phyloP scores from a whole-genome alignment of 2,113 vertebrate species.

The Dipodomys stephensi region DNA sequence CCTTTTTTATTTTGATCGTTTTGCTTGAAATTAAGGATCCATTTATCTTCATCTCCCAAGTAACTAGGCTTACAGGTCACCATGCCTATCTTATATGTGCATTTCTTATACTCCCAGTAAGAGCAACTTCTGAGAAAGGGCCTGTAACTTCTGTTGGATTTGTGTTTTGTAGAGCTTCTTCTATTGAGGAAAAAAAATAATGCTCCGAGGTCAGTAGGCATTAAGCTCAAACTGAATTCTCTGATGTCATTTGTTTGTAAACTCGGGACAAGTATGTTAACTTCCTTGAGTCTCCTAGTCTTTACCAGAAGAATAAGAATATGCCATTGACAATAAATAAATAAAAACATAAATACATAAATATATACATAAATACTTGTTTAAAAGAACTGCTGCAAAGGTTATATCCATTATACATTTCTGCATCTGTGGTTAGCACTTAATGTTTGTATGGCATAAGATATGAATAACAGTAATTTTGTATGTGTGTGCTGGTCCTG shows the following conservation, averaged over 20 bases:
- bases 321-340: not conserved
- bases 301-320: not conserved
- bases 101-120: not conserved
- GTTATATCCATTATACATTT: not conserved
- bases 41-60: no score
- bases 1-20: no score
- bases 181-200: slow-evolving; percentile 1
- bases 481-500: no score
- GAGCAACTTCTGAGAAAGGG: slow-evolving; percentile 26
- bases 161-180: slow-evolving; percentile 62
- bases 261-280: not conserved
- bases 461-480: not conserved
- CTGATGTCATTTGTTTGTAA: not conserved
- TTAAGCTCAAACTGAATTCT: slow-evolving; percentile 24
- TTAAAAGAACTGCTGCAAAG: not conserved
- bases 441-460: not conserved
- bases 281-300: not conserved
- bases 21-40: no score
- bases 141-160: not conserved
- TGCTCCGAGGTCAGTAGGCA: slow-evolving; percentile 36
- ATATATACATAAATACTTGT: not conserved
- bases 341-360: not conserved
- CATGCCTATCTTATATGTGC: not conserved
- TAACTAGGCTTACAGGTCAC: no score
- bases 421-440: not conserved